Evolutionary conservation across 2,113 vertebrate species (phyloP), one percentile per base, ranked within the genome.

Genomic region (Oncorhynchus keta): DNA sequence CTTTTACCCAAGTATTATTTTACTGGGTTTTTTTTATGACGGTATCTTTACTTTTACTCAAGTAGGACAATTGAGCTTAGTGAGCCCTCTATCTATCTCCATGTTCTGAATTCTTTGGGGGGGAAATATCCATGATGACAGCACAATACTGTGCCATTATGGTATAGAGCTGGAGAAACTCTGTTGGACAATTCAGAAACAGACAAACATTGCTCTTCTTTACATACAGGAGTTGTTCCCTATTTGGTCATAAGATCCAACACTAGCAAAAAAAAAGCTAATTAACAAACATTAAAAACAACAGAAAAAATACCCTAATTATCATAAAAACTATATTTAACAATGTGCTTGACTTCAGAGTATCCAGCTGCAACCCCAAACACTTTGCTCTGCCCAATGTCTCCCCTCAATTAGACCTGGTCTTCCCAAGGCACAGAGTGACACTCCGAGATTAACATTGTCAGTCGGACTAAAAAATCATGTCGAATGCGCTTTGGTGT

Each of bases 401-500:
- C n/a, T 55, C 4, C 51, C 16, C 12, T 55, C 51, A 16, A 55
- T 55, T 18, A 55, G 51, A 55, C 51, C 3, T 55, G 18, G 49
- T 51, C 49, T 16, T 51, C 49, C 49, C 49, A 55, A 93, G 94
- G 92, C 93, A 93, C 83, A 75, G 26, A 26, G 24, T 24, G 24
- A 24, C 24, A 91, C 75, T 78, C 70, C 76, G 84, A 86, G 83
- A 84, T 85, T 77, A 83, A 85, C 87, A 79, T 45, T 59, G 79
- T 86, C 76, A 89, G 26, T 74, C 69, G 62, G 70, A 81, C 74
- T 80, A 86, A 81, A 67, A 45, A 84, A 82, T 83, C 75, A 90
- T 83, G 86, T 89, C 88, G 93, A 93, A 93, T 94, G 93, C 55
- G 87, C 94, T 96, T 95, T 94, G 91, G 91, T 92, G 87, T 89